phyloP scores from a whole-genome alignment of 2,113 vertebrate species.

The Cyanistes caeruleus region DNA sequence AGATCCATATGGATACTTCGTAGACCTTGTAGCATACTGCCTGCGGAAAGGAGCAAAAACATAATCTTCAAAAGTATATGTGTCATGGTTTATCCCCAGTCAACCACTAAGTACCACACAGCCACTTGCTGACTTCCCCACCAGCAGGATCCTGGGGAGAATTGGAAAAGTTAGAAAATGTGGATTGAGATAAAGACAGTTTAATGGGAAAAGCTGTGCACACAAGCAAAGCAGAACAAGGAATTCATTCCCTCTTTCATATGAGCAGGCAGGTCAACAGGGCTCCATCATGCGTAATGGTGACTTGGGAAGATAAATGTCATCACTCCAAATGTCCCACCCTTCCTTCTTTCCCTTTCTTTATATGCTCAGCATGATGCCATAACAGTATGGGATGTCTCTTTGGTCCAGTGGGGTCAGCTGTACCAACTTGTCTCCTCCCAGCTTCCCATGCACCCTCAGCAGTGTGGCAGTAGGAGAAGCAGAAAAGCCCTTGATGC shows the following conservation, averaged over 20 bases:
- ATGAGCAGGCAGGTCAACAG: not conserved
- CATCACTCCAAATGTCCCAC: not conserved
- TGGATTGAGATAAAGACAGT: not conserved
- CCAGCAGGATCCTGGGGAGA: not conserved
- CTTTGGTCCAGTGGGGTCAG: not conserved
- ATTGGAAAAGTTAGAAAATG: not conserved
- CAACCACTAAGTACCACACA: not conserved
- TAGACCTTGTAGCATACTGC: not conserved
- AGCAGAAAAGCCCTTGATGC: not conserved
- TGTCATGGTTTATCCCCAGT: not conserved
- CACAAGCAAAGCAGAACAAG: not conserved
- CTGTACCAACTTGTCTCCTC: not conserved
- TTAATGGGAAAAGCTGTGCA: not conserved
- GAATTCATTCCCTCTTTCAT: not conserved
- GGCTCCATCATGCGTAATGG: not conserved
- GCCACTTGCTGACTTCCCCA: not conserved
- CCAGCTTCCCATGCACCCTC: not conserved
- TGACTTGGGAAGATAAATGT: not conserved
- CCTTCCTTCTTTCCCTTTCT: not conserved
- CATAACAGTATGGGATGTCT: not conserved
- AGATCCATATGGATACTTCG: not conserved
- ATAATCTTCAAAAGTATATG: not conserved
- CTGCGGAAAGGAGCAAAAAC: not conserved
- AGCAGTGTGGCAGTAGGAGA: not conserved
- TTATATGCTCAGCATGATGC: not conserved